These are phyloP conservation scores for Eurystomus gularis DNA, from an alignment of 2,113 vertebrate species.

Conservation along the genomic window DNA sequence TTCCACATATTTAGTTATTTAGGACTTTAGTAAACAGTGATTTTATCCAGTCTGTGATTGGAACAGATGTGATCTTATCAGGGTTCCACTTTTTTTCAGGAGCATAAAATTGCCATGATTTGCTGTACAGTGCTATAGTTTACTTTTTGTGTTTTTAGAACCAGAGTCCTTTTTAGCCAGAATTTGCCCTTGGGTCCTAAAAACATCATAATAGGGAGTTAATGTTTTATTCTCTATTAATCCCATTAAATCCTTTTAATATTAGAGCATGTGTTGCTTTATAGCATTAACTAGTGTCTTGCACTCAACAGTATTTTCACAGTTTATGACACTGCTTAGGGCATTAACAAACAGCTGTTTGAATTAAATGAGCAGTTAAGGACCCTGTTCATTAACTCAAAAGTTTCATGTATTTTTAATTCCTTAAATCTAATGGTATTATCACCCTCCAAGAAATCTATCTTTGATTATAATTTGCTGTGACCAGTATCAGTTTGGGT, in stretches of 20 bases:
- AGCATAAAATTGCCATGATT: slow-evolving; percentile 86
- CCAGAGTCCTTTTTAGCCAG: slow-evolving; percentile 80
- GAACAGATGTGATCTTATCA: slow-evolving; percentile 89
- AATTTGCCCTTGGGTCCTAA: slow-evolving; percentile 86
- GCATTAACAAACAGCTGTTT: slow-evolving; percentile 92
- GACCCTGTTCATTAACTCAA: slow-evolving; percentile 90
- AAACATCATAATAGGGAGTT: slow-evolving; percentile 86
- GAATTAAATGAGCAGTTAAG: slow-evolving; percentile 91
- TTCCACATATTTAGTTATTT: slow-evolving; percentile 88
- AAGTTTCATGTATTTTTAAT: slow-evolving; percentile 91
- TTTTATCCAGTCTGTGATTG: slow-evolving; percentile 87
- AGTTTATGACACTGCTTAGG: slow-evolving; percentile 90
- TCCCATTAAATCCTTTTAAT: slow-evolving; percentile 89
- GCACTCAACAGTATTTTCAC: slow-evolving; percentile 88
- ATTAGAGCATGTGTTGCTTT: slow-evolving; percentile 90
- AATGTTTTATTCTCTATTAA: slow-evolving; percentile 90
- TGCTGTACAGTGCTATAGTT: slow-evolving; percentile 84
- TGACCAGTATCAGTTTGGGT: slow-evolving; percentile 74
- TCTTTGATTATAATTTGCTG: slow-evolving; percentile 84
- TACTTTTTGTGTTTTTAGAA: slow-evolving; percentile 82
- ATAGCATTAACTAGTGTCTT: slow-evolving; percentile 89
- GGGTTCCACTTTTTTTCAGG: slow-evolving; percentile 85
- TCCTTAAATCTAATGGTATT: slow-evolving; percentile 86
- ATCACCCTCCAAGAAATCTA: slow-evolving; percentile 83
- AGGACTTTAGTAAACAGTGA: slow-evolving; percentile 87